phyloP scores from a whole-genome alignment of 2,797 vertebrate genomes.

The Enteromius thamalakanensis region DNA sequence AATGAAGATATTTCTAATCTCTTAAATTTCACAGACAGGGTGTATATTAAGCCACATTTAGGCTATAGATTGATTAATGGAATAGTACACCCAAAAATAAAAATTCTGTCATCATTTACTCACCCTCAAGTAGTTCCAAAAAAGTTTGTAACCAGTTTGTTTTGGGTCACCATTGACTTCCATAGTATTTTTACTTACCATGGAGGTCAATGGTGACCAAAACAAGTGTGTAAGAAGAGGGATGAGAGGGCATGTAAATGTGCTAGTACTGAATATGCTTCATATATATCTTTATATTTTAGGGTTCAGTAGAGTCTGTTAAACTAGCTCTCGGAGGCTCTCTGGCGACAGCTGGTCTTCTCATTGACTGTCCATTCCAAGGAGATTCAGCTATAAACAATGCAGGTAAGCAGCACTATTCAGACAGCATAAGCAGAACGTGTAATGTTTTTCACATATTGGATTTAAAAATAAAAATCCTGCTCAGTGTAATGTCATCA shows the following conservation, averaged over 20 bases:
- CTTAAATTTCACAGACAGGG: neutral
- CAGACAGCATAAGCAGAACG: neutral
- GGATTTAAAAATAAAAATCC: neutral
- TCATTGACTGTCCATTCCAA: constrained; percentile 92
- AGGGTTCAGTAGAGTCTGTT: constrained; percentile 90
- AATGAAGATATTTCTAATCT: neutral
- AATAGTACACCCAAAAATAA: too few species aligned
- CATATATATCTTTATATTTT: constrained; percentile 25
- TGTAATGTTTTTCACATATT: neutral
- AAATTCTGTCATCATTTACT: too few species aligned
- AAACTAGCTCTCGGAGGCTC: constrained; percentile 90
- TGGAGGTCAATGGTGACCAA: neutral
- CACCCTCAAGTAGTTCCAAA: too few species aligned
- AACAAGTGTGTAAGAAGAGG: neutral
- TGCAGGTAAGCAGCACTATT: constrained; percentile 70
- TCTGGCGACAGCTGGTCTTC: constrained; percentile 84
- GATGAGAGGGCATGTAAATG: neutral
- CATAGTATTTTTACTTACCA: too few species aligned
- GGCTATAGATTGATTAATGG: too few species aligned
- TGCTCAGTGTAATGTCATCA: neutral
- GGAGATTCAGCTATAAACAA: constrained; percentile 86
- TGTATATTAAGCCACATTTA: too few species aligned
- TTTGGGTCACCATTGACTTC: too few species aligned
- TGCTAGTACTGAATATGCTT: neutral
- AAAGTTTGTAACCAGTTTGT: too few species aligned